phyloP scores from a whole-genome alignment of 2,888 invertebrate species.

The Aelia acuminata region DNA sequence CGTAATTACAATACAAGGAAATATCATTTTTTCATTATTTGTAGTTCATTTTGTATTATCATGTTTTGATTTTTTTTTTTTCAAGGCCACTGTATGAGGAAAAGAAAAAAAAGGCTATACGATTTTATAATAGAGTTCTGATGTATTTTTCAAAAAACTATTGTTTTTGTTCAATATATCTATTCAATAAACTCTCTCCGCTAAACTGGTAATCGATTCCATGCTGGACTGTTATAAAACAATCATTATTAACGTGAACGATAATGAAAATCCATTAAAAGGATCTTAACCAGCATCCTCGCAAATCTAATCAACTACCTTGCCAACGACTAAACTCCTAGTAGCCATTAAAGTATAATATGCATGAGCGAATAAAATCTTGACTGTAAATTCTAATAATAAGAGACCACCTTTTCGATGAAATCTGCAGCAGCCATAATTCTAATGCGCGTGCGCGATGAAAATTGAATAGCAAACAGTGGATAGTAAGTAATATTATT shows the following conservation, averaged over 20 bases:
- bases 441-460: not conserved
- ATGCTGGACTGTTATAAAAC: not conserved
- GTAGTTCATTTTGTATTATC: no score
- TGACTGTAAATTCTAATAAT: not conserved
- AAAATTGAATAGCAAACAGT: not conserved
- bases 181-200: no score
- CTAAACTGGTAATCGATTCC: not conserved
- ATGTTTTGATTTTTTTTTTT: no score
- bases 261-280: not conserved
- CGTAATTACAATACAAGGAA: no score
- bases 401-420: not conserved
- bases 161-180: no score
- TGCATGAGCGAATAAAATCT: slow-evolving; percentile 1
- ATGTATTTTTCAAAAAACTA: no score
- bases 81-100: no score
- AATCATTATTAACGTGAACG: not conserved
- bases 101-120: no score
- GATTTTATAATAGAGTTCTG: no score
- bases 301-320: not conserved
- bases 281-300: not conserved
- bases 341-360: not conserved
- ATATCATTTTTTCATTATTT: no score
- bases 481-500: not conserved
- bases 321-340: not conserved
- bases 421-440: not conserved